Evolutionary conservation across 2,888 invertebrate species (phyloP), one percentile per base, ranked within the genome.

Genomic region (Aphodius sticticus): DNA sequence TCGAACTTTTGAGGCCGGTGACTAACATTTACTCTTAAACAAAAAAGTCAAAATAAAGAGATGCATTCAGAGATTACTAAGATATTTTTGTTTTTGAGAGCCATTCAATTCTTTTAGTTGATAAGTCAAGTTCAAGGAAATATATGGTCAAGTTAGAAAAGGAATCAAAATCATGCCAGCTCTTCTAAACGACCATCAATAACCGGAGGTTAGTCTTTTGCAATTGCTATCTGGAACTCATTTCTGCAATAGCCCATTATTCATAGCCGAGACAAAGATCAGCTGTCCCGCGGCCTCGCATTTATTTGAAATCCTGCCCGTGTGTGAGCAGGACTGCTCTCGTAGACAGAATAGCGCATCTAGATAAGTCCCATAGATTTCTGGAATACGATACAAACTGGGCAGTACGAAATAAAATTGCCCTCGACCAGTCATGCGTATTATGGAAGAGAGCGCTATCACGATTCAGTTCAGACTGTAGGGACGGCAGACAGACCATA

Each of bases 191-290:
- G 53, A 12, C 53, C 53, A 53, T 53, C 2, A 53, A 53, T 53
- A 53, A 53, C 53, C 53, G 53, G 53, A 12, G 53, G 53, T 53
- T 53, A 53, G 53, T 9, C 53, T 53, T 53, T 53, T 53, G 53
- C 53, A 53, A 53, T 53, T 53, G 53, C 53, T 53, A 53, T 53
- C 53, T 53, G 53, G 53, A 53, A 53, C 53, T 53, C 53, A 53
- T 53, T 53, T 53, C 53, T 53, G 53, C 53, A 53, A 53, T 53
- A 53, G 53, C 2, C 53, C 53, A 53, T 53, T 53, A 53, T 53
- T 53, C 53, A 53, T 53, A 53, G 53, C 2, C 53, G 53, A 53
- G 53, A 53, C 53, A 53, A 53, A 5, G 53, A 53, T 53, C 53
- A 9, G 53, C 53, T 53, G 53, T 53, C 53, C 53, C 53, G 53